Conservation (phyloP, 2,113 vertebrate species). For the Speoplatyrhinus poulsoni region DNA sequence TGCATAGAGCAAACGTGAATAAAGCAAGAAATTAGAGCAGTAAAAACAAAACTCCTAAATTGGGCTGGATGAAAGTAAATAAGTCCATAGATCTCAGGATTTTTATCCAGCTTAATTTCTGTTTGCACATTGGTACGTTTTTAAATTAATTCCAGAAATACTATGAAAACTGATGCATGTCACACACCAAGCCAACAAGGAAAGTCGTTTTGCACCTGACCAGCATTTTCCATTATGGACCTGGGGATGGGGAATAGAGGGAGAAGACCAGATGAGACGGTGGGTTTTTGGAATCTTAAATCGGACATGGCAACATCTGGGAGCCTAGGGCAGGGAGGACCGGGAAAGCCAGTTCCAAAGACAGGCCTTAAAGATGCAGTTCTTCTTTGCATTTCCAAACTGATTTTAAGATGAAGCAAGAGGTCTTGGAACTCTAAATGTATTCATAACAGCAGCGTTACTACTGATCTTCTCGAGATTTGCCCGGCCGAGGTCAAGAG, state of each 20-base stretch:
- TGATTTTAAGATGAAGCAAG: no score
- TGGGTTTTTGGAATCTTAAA: no score
- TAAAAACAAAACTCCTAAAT: slow-evolving; percentile 87
- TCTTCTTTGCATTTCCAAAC: no score
- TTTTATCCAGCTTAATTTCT: slow-evolving; percentile 57
- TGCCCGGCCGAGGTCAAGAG: background rate
- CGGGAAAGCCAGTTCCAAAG: no score
- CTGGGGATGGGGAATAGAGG: background rate
- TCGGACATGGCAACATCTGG: no score
- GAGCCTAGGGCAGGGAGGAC: no score
- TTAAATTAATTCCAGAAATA: slow-evolving; percentile 95
- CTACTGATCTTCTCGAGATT: no score
- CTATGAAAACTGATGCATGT: slow-evolving; percentile 85
- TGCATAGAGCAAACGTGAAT: slow-evolving; percentile 80
- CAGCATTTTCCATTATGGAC: slow-evolving; percentile 38
- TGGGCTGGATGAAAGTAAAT: slow-evolving; percentile 66
- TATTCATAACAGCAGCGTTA: no score
- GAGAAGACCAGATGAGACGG: no score
- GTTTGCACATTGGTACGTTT: slow-evolving; percentile 78
- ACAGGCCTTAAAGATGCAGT: no score
- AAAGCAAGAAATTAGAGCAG: no score
- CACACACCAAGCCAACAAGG: slow-evolving; percentile 87
- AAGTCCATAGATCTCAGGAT: slow-evolving; percentile 31
- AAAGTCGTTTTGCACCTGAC: slow-evolving; percentile 78
- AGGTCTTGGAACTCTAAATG: no score